A percentile compares a stretch with the other conserved stretches of the same genome.
Conservation (phyloP, 2,113 vertebrate species). For the Danionella cerebrum region DNA sequence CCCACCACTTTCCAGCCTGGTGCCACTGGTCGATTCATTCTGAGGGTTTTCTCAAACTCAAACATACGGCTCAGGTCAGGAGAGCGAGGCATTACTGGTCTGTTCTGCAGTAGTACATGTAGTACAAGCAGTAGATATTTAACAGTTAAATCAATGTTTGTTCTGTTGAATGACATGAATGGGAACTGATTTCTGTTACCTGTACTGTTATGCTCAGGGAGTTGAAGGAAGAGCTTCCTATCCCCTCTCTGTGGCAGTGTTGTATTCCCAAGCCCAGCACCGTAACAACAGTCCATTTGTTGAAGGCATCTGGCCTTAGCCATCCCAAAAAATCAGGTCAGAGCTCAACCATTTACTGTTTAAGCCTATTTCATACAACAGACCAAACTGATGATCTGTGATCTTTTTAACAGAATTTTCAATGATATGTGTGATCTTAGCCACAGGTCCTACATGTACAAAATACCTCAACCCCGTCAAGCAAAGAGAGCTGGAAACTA, state of each 20-base stretch:
- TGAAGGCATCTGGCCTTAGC: constrained; percentile 54
- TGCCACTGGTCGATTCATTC: constrained; percentile 57
- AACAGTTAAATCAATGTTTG: too few relatives aligned
- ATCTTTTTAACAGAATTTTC: too few relatives aligned
- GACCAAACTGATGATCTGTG: too few relatives aligned
- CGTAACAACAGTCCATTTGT: constrained; percentile 64
- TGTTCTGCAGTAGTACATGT: background rate
- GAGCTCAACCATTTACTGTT: background rate
- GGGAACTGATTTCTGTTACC: background rate
- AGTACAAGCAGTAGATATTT: too few relatives aligned
- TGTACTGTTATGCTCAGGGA: constrained; percentile 47
- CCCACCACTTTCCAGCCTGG: constrained; percentile 72
- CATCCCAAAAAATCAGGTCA: constrained; percentile 57
- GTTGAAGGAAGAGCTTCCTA: constrained; percentile 55
- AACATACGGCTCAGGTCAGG: constrained; percentile 52
- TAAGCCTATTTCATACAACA: background rate
- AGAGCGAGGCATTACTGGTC: background rate
- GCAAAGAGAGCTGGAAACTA: too few relatives aligned
- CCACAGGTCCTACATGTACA: too few relatives aligned
- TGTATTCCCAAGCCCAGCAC: constrained; percentile 51
- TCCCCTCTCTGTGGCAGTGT: constrained; percentile 52
- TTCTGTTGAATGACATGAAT: too few relatives aligned
- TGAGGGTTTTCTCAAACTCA: constrained; percentile 65
- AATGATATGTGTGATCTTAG: too few relatives aligned
- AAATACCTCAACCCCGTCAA: too few relatives aligned